Conservation (phyloP, 2,113 vertebrate species). For the Scophthalmus maximus region DNA sequence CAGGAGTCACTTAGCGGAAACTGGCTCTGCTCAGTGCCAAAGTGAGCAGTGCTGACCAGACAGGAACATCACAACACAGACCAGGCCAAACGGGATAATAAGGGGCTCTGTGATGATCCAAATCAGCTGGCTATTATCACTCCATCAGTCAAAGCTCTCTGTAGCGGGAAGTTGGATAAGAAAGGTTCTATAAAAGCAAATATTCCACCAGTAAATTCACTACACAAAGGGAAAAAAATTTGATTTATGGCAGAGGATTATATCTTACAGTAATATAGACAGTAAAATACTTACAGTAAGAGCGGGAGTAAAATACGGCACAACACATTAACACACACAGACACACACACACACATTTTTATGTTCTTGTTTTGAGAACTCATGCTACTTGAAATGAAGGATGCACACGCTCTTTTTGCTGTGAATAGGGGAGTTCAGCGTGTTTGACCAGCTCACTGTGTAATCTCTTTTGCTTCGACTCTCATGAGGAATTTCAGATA, state of each 20-base stretch:
- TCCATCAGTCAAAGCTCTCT: conserved; percentile 20
- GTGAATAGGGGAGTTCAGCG: background rate
- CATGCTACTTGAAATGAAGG: background rate
- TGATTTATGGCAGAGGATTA: background rate
- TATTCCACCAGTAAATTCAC: conserved; percentile 12
- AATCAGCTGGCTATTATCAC: conserved; percentile 34
- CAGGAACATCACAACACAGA: conserved; percentile 24
- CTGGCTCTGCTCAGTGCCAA: conserved; percentile 28
- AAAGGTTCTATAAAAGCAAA: conserved; percentile 16
- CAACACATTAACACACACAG: background rate
- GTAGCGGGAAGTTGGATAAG: conserved; percentile 17
- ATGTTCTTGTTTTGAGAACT: background rate
- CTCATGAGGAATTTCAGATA: too few species aligned
- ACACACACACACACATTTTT: background rate
- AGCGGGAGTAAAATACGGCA: background rate
- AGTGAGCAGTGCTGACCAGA: conserved; percentile 44
- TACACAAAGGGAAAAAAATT: conserved; percentile 7
- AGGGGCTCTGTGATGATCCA: conserved; percentile 28
- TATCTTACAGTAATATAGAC: background rate
- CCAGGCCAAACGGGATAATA: conserved; percentile 23
- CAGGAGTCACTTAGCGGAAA: conserved; percentile 38
- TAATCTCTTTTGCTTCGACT: too few species aligned
- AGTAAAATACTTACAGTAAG: background rate
- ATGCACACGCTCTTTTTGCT: background rate
- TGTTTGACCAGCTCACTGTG: too few species aligned